Evolutionary conservation across 2,113 vertebrate species (phyloP), one percentile per base, ranked within the genome.

Genomic region (Austrofundulus limnaeus): DNA sequence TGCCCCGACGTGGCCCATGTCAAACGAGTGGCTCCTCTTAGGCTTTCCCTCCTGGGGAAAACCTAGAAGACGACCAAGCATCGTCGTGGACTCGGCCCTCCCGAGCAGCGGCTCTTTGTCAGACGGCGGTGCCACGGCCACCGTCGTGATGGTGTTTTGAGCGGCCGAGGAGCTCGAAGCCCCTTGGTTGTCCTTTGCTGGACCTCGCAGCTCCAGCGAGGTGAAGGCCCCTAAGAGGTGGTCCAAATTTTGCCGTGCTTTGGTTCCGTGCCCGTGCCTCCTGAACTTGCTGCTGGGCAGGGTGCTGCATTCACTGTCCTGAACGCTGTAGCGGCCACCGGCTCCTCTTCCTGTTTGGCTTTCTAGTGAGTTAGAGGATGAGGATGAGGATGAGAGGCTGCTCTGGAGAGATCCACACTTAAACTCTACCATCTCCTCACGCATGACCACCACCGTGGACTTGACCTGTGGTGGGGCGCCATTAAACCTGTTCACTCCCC

Each of bases 1-100:
- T 5, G 81, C 67, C 21, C 84, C 85, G 0, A 96, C 95, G 59
- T 99, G 95, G 56, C 96, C 96, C 93, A 97, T 96, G 88, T 99
- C 97, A 57, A 98, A 98, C 12, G 97, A 99, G 84, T 96, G 96
- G 90, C 97, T 99, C 86, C 96, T 93, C 81, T 94, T 97, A 79
- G 96, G 92, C 86, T 94, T 97, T 39, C 92, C 92, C 82, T 98
- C 95, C 89, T 95, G 90, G 55, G 96, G 95, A 78, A 96, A 85
- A 55, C 90, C 94, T 16, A 98, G 93, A 54, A 97, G 92, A 70
- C 95, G 94, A 65, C 92, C 94, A 0, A 93, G 86, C 75, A 91
- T 87, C 57, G 85, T 89, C 28, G 88, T 90, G 57, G 89, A 91
- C 55, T 91, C 89, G 0, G 89, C 89, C 23, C 94, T 91, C 66